Percentiles rank a stretch among this genome's conserved stretches.
These are phyloP conservation scores for Armadillidium nasatum DNA, from an alignment of 1,140 invertebrate species.

Conservation along the genomic window DNA sequence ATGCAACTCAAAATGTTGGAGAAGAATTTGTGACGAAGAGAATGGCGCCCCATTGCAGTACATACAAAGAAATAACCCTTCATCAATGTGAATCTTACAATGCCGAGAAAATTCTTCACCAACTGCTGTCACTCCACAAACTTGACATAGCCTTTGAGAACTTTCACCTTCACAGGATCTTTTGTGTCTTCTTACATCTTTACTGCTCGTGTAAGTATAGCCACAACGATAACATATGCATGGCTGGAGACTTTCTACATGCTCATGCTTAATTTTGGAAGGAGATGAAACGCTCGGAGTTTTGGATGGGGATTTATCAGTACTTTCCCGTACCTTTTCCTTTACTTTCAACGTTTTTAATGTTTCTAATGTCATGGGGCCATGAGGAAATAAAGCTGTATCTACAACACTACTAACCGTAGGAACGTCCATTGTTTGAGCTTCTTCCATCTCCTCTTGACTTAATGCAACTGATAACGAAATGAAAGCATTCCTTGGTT, in stretches of 20 bases:
- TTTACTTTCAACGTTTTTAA: slow-evolving; percentile 26
- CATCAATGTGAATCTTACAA: slow-evolving; percentile 37
- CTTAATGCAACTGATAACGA: slow-evolving; percentile 35
- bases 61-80: slow-evolving; percentile 37
- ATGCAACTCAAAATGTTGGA: slow-evolving; percentile 43
- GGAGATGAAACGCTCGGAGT: slow-evolving; percentile 12
- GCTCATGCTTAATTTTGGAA: slow-evolving; percentile 32
- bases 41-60: slow-evolving; percentile 43
- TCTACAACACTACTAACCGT: slow-evolving; percentile 43
- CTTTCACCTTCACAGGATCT: slow-evolving; percentile 36
- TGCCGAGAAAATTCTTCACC: slow-evolving; percentile 41
- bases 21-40: slow-evolving; percentile 27
- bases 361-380: slow-evolving; percentile 25
- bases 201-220: slow-evolving; percentile 30
- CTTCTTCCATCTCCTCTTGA: slow-evolving; percentile 38
- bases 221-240: slow-evolving; percentile 42
- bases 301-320: background rate
- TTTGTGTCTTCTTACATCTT: slow-evolving; percentile 38
- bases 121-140: slow-evolving; percentile 32
- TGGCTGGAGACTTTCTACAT: slow-evolving; percentile 32
- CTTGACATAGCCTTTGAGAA: slow-evolving; percentile 29
- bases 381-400: slow-evolving; percentile 39
- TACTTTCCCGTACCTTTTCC: background rate
- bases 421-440: slow-evolving; percentile 36
- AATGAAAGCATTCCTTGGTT: slow-evolving; percentile 37